These are phyloP conservation scores for Gopherus flavomarginatus DNA, from an alignment of 2,113 vertebrate genomes.

Conservation along the genomic window DNA sequence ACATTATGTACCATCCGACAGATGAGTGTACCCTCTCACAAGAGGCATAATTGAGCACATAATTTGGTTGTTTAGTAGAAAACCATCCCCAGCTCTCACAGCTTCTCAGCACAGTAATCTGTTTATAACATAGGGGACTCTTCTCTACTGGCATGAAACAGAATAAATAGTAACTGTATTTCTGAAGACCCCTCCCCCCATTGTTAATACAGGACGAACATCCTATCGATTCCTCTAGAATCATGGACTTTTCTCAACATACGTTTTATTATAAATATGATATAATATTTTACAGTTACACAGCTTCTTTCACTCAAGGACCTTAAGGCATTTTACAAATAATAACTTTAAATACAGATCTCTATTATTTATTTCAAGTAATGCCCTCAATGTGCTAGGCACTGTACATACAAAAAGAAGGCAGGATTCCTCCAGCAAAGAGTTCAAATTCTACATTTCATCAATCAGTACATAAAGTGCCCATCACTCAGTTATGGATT, in stretches of 20 bases:
- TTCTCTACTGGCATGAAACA: not conserved
- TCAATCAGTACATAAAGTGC: not conserved
- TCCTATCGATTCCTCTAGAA: not conserved
- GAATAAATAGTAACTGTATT: not conserved
- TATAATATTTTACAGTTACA: not conserved
- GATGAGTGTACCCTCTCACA: not conserved
- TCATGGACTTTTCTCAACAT: not conserved
- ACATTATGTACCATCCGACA: not conserved
- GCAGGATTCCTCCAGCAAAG: not conserved
- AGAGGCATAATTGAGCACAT: not conserved
- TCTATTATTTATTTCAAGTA: not conserved
- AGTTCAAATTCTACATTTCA: not conserved
- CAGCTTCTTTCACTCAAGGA: not conserved
- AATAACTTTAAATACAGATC: not conserved
- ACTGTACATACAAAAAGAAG: not conserved
- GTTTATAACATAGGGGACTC: not conserved
- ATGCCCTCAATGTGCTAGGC: not conserved
- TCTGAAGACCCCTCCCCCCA: not conserved
- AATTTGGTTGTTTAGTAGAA: not conserved
- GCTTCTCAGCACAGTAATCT: not conserved
- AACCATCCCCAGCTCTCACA: not conserved
- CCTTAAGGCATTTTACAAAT: not conserved
- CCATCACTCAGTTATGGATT: not conserved
- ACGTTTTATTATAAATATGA: not conserved
- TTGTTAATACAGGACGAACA: not conserved